Evolutionary conservation across 2,888 invertebrate species (phyloP), one percentile per base, ranked within the genome.

Genomic region (Troglohyphantes excavatus): DNA sequence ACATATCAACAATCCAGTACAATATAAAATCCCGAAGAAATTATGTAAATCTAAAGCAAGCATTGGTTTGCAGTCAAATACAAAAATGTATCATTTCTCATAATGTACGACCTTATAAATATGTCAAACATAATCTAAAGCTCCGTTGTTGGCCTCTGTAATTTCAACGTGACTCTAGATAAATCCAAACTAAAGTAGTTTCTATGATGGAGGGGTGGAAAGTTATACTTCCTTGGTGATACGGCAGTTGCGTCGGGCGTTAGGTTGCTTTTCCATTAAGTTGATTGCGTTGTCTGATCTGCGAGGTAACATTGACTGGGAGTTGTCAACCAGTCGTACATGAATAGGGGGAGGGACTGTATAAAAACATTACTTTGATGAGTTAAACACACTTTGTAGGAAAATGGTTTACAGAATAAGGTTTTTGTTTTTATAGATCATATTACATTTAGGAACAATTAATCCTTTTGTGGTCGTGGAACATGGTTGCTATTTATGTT

Each of bases 241-340:
- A 78, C 68, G n/a, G 68, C 61, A 39, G 85, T 76, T 33, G 17
- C 61, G 29, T 46, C 61, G 26, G 63, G 73, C 83, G 63, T 73
- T 33, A 73, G 84, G 75, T 27, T 73, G 33, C 19, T 23, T 63
- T 83, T 86, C 68, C 76, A 86, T 86, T 86, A 86, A 29, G 85
- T 39, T 86, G 85, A 86, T 86, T 78, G 85, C 78, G 68, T 86
- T 68, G 61, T 26, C 68, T 63, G 75, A 75, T 65, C 27, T 67
- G 23, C 27, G 39, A 84, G 84, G 46, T 73, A 73, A 83, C 63
- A 39, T 83, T 27, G 43, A 27, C 33, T 73, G 23, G 33, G 73
- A 33, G 9, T 9, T 9, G n/a, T n/a, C 19, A 33, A 78, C 63
- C 21, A 63, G 63, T 29, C 43, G 5, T 39, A 39, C 27, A 39